phyloP scores from a whole-genome alignment of 2,888 invertebrate genomes.

The Ryuthela nishihirai region DNA sequence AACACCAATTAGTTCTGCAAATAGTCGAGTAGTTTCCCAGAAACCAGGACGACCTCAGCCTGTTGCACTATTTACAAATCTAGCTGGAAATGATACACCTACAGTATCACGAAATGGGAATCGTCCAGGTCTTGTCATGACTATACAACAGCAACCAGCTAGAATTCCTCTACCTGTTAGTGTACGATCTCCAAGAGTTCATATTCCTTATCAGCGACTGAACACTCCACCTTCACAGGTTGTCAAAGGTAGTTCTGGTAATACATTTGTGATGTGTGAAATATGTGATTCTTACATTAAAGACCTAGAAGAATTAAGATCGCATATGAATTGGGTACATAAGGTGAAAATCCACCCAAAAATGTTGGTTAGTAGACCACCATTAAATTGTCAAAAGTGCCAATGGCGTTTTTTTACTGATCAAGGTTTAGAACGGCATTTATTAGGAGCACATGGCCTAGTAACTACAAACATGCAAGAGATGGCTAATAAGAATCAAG shows the following conservation, averaged over 20 bases:
- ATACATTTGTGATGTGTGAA: constrained; percentile 86
- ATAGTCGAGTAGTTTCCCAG: constrained; percentile 20
- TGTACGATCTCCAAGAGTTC: constrained; percentile 12
- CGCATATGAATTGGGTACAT: constrained; percentile 98
- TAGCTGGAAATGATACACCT: constrained; percentile 47
- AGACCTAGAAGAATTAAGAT: constrained; percentile 86
- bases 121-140: constrained; percentile 3
- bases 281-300: constrained; percentile 96
- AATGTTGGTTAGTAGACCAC: constrained; percentile 92
- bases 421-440: constrained; percentile 91
- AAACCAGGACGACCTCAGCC: constrained; percentile 45
- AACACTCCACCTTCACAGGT: constrained; percentile 34
- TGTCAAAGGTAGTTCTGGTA: constrained; percentile 57
- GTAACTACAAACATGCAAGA: constrained; percentile 95
- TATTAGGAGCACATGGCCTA: constrained; percentile 87
- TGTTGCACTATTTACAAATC: constrained; percentile 58
- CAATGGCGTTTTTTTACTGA: constrained; percentile 96
- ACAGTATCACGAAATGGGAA: constrained; percentile 9
- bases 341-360: constrained; percentile 94
- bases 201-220: constrained; percentile 22
- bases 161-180: constrained; percentile 5
- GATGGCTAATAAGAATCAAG: constrained; percentile 90
- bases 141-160: constrained; percentile 3
- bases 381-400: constrained; percentile 93
- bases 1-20: constrained; percentile 21